These are phyloP conservation scores for Diprion similis DNA, from an alignment of 1,140 invertebrate species.

Conservation along the genomic window DNA sequence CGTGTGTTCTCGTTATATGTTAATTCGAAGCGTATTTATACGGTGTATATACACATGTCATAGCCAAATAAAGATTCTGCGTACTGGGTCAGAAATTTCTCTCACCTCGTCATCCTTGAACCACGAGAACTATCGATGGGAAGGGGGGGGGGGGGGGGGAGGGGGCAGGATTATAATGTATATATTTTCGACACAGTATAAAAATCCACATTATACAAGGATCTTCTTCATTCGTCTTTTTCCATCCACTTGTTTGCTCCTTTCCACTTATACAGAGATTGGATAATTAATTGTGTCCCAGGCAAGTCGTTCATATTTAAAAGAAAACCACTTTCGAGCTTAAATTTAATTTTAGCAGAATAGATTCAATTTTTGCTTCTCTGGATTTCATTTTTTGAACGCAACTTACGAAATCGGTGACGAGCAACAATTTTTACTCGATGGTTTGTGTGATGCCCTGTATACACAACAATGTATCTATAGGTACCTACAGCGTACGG, in stretches of 20 bases:
- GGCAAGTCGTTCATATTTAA: background rate
- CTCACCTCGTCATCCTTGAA: background rate
- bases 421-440: background rate
- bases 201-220: background rate
- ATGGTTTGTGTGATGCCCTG: background rate
- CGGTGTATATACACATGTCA: background rate
- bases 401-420: background rate
- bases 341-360: background rate
- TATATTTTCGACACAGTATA: background rate
- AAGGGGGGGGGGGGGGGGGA: too few species aligned
- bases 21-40: background rate
- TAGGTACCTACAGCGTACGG: background rate
- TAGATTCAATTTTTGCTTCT: background rate
- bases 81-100: constrained; percentile 7
- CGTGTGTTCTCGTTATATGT: background rate
- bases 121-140: background rate
- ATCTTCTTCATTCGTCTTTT: background rate
- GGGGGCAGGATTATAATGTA: too few species aligned
- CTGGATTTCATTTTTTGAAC: background rate
- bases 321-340: too few species aligned
- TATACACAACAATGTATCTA: background rate
- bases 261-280: background rate
- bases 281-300: too few species aligned
- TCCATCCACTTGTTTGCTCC: background rate
- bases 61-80: background rate